These are phyloP conservation scores for Catamblyrhynchus diadema DNA, from an alignment of 2,797 vertebrate genomes.

Conservation along the genomic window DNA sequence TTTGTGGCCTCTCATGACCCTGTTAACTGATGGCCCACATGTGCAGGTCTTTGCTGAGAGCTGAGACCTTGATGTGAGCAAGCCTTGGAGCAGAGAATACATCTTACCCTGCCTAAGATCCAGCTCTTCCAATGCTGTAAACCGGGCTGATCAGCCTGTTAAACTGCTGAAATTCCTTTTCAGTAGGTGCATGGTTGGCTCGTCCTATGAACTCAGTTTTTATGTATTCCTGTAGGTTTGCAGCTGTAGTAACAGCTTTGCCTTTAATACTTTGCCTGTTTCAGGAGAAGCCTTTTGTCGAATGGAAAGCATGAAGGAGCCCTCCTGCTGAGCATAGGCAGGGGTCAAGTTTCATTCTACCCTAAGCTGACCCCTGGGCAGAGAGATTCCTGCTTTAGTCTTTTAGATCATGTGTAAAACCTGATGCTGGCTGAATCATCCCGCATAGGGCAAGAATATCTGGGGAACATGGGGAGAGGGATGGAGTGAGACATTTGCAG, in stretches of 20 bases:
- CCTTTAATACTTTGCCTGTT: background rate
- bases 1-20: background rate
- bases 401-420: constrained; percentile 68
- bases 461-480: constrained; percentile 57
- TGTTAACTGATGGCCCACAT: background rate
- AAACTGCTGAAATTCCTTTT: background rate
- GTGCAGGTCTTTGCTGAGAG: background rate
- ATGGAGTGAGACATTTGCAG: constrained; percentile 63
- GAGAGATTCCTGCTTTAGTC: constrained; percentile 67
- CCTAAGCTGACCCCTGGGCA: constrained; percentile 57
- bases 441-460: constrained; percentile 43
- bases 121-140: background rate
- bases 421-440: constrained; percentile 53
- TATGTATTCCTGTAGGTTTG: background rate
- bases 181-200: rapidly evolving
- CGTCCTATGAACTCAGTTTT: background rate
- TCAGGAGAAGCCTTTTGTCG: background rate
- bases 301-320: constrained; percentile 18
- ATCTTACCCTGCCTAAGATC: background rate
- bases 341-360: constrained; percentile 56
- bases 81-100: background rate
- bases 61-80: background rate
- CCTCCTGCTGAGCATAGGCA: background rate
- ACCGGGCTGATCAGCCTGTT: background rate
- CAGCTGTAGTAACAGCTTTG: background rate